phyloP scores from a whole-genome alignment of 2,797 vertebrate genomes.

The Pelobates cultripes region DNA sequence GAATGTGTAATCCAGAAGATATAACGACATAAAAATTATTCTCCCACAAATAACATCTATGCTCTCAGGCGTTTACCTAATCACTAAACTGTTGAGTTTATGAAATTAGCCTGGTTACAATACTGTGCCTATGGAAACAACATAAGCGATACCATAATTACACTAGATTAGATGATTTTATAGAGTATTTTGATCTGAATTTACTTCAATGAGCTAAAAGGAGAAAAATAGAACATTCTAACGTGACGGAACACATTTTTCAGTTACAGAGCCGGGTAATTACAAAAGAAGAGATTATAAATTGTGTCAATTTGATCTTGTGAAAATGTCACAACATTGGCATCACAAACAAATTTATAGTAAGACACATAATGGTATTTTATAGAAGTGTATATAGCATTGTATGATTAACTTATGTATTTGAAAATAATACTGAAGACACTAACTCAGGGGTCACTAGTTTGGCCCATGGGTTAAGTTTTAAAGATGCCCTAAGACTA shows the following conservation, averaged over 20 bases:
- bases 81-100: not conserved
- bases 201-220: not conserved
- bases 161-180: not conserved
- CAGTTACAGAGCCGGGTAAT: not conserved
- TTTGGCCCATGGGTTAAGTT: no score
- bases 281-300: not conserved
- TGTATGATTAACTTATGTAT: no score
- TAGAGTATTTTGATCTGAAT: slow-evolving; percentile 1
- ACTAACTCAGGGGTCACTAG: no score
- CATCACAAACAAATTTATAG: no score
- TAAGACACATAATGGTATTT: no score
- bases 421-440: no score
- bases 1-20: slow-evolving; percentile 19
- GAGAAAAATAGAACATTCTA: not conserved
- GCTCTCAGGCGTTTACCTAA: not conserved
- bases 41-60: slow-evolving; percentile 18
- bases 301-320: not conserved
- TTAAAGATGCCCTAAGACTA: no score
- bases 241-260: not conserved
- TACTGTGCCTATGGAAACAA: not conserved
- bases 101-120: not conserved
- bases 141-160: slow-evolving; percentile 5
- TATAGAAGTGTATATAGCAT: no score
- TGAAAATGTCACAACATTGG: not conserved
- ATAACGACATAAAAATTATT: slow-evolving; percentile 39